phyloP scores from a whole-genome alignment of 2,888 invertebrate species.

The Euclidia mi region DNA sequence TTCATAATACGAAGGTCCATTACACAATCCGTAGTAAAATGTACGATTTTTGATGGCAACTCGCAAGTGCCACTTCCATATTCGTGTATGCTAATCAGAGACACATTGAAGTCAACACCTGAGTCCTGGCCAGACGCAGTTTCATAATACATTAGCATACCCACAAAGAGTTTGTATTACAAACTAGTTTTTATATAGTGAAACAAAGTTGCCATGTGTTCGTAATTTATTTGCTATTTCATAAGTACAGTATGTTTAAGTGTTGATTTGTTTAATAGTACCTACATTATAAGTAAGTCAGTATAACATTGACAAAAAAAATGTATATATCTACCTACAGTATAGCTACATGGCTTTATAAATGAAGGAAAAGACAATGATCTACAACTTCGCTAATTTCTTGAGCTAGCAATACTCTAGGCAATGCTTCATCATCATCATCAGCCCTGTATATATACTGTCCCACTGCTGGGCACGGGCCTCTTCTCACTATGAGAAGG shows the following conservation, averaged over 20 bases:
- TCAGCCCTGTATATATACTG: too few relatives aligned
- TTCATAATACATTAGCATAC: conserved; percentile 53
- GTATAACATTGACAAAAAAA: too few relatives aligned
- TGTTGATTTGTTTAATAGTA: not conserved
- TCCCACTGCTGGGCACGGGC: too few relatives aligned
- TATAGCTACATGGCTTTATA: too few relatives aligned
- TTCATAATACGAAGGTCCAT: not conserved
- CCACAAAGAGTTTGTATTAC: conserved; percentile 31
- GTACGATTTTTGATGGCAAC: conserved; percentile 25
- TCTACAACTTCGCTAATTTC: too few relatives aligned
- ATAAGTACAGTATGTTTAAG: not conserved
- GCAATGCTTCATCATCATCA: too few relatives aligned
- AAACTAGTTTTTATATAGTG: conserved; percentile 27
- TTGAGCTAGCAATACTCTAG: too few relatives aligned
- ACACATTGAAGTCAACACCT: conserved; percentile 23
- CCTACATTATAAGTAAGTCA: too few relatives aligned
- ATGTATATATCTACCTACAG: too few relatives aligned
- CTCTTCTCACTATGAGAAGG: too few relatives aligned
- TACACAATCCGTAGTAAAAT: conserved; percentile 39
- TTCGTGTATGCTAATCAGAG: conserved; percentile 44
- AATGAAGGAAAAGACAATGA: too few relatives aligned
- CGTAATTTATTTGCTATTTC: conserved; percentile 9
- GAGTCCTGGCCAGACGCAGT: conserved; percentile 28
- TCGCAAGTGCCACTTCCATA: conserved; percentile 35
- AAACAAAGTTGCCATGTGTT: not conserved